Evolutionary conservation across 1,140 invertebrate species (phyloP), one percentile per base, ranked within the genome.

Genomic region (Drosophila arizonae): DNA sequence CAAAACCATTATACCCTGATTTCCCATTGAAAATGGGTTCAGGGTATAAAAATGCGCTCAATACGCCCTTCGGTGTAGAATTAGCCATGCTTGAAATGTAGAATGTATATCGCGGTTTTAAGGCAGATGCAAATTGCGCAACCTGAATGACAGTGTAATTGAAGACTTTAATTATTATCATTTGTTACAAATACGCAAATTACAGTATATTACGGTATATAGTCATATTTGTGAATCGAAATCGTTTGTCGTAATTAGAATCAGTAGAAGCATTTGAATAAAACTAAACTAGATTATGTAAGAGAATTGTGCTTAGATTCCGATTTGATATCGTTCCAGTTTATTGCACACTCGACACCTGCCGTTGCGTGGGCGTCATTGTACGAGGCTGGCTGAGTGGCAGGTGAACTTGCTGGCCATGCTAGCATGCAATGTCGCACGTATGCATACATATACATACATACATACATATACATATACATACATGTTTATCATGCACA

Each of bases 341-440:
- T 77, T 76, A 81, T 64, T 79, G 78, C 76, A 82, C 79, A 86
- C 61, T 71, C 76, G 43, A 67, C 55, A 17, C 67, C 33, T 45
- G 48, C 3, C 15, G 4, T 41, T 65, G 46, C 39, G 58, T 52
- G 57, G 48, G 55, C 15, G 48, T 55, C 15, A 39, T 55, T 43
- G 15, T 24, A n/a, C 41, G 30, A 61, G 9, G 24, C 41, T 51
- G 60, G 39, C 45, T 39, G 51, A 70, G 45, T 30, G 43, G 30
- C 80, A 80, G 77, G 73, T 80, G 75, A 60, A 62, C 45, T 73
- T 68, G 71, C 65, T 61, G 50, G 57, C 57, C 62, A 67, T 17
- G 58, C 70, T 63, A 52, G 67, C 81, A 72, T 86, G 81, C 81
- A 78, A 81, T 69, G 15, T 15, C 66, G 61, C 58, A 36, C 17